phyloP scores from a whole-genome alignment of 1,140 invertebrate genomes.

The Neoseiulus cucumeris region DNA sequence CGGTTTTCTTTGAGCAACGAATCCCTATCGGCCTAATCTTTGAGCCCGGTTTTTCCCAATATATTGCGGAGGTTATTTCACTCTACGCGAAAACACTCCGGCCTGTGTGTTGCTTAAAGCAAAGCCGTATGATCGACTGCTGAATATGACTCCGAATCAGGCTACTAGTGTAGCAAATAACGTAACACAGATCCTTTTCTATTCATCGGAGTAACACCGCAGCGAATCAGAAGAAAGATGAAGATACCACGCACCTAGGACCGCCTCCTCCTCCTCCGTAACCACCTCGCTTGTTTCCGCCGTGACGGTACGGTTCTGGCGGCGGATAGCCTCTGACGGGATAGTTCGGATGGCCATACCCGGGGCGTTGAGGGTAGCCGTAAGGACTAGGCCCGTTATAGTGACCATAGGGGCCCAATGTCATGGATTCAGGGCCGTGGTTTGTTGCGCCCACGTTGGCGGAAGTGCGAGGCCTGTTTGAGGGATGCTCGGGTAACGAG shows the following conservation, averaged over 20 bases:
- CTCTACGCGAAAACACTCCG: no score
- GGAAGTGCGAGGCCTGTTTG: conserved; percentile 29
- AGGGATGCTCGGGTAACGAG: conserved; percentile 68
- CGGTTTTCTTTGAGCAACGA: conserved; percentile 11
- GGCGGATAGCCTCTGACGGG: not conserved
- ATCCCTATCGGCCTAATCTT: conserved; percentile 9
- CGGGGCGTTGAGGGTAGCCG: conserved; percentile 14
- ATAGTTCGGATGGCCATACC: not conserved
- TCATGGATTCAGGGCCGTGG: no score
- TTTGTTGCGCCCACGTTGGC: conserved; percentile 15
- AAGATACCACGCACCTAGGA: conserved; percentile 15
- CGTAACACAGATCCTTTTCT: no score
- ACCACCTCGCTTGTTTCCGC: conserved; percentile 21
- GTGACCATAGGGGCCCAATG: no score
- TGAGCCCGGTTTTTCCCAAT: no score
- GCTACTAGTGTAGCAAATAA: no score
- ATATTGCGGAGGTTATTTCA: not conserved
- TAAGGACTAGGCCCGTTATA: not conserved
- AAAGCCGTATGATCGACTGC: no score
- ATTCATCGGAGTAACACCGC: no score
- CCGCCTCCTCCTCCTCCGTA: conserved; percentile 18
- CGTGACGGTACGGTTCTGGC: conserved; percentile 23
- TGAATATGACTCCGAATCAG: no score
- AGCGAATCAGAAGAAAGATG: no score
- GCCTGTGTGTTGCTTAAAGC: no score